Evolutionary conservation across 2,888 invertebrate species (phyloP).

Genomic region (Dicranocentrus wangi): DNA sequence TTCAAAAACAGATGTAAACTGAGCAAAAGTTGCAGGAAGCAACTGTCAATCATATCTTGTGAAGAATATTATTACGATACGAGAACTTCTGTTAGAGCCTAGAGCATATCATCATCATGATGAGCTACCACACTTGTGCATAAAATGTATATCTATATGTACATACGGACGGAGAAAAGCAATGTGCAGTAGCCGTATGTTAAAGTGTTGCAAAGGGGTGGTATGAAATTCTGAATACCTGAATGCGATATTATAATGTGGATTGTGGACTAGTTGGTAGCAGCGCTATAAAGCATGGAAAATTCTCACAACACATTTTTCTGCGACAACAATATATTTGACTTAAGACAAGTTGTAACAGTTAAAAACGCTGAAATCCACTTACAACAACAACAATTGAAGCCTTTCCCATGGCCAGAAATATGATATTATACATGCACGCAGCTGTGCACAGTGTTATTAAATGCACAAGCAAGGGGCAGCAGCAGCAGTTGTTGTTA

Average conservation of each 20-base stretch:
- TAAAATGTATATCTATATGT: not conserved
- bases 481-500: slow-evolving; percentile 5
- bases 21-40: slow-evolving; percentile 55
- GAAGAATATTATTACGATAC: slow-evolving; percentile 22
- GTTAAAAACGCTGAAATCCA: slow-evolving; percentile 43
- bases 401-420: slow-evolving; percentile 52
- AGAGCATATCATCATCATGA: slow-evolving; percentile 1
- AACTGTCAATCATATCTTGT: slow-evolving; percentile 53
- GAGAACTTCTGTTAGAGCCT: not conserved
- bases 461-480: slow-evolving; percentile 15
- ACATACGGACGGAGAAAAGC: not conserved
- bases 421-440: slow-evolving; percentile 44
- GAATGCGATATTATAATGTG: too few relatives aligned
- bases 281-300: slow-evolving; percentile 24
- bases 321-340: slow-evolving; percentile 43
- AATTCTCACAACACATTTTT: slow-evolving; percentile 21
- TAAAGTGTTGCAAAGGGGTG: slow-evolving; percentile 2
- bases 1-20: slow-evolving; percentile 43
- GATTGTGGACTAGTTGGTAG: too few relatives aligned
- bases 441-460: slow-evolving; percentile 4
- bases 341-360: slow-evolving; percentile 33
- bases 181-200: slow-evolving; percentile 5
- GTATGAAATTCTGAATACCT: too few relatives aligned
- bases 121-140: slow-evolving; percentile 9
- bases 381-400: slow-evolving; percentile 29